Percentiles rank a stretch among this genome's conserved stretches.
phyloP scores from a whole-genome alignment of 2,888 invertebrate genomes.

The Aphrophora alni region DNA sequence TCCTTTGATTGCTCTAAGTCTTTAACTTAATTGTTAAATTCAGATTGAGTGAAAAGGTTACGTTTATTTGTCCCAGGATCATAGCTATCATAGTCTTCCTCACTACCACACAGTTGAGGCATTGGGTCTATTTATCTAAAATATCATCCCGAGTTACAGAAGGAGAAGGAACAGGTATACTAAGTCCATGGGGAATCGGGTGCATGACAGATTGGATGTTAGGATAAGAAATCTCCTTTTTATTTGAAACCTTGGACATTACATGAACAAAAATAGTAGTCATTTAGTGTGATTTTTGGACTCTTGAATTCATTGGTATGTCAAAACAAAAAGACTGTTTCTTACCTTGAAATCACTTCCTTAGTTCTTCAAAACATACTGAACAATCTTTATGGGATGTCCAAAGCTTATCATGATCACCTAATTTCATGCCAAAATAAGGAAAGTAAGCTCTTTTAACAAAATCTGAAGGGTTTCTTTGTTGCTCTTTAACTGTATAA shows the following conservation, averaged over 20 bases:
- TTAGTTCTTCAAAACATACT: background rate
- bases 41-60: background rate
- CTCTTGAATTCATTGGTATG: constrained; percentile 9
- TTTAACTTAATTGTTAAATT: constrained; percentile 2
- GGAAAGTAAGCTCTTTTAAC: constrained; percentile 22
- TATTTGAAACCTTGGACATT: constrained; percentile 10
- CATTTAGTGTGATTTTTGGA: constrained; percentile 3
- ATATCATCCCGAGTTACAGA: background rate
- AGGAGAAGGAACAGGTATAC: background rate
- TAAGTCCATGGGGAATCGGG: constrained; percentile 7
- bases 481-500: constrained; percentile 11
- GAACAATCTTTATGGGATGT: background rate
- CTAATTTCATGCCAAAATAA: constrained; percentile 13
- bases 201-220: constrained; percentile 15
- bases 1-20: constrained; percentile 6
- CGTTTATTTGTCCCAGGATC: background rate
- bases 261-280: background rate
- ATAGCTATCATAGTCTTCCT: background rate
- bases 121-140: background rate
- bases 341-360: background rate
- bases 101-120: too few relatives aligned
- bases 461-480: constrained; percentile 22
- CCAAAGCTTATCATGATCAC: constrained; percentile 7
- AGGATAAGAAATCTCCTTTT: constrained; percentile 13
- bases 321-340: background rate